Evolutionary conservation across 2,113 vertebrate species (phyloP).

Genomic region (Phainopepla nitens): DNA sequence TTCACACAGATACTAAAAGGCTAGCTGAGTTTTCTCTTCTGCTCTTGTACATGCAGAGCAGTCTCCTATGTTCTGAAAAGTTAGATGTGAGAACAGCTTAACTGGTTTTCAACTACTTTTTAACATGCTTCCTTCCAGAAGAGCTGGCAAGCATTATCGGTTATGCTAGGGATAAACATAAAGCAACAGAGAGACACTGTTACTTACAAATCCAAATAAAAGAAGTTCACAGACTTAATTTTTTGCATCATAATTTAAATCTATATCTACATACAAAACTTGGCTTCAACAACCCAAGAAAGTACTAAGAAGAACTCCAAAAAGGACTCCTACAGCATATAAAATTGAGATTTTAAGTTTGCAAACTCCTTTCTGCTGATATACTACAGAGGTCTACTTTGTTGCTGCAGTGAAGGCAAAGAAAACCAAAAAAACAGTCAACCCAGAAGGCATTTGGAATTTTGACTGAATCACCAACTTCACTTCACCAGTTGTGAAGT

Average conservation of each 20-base stretch:
- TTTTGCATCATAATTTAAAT: not conserved
- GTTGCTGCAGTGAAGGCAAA: not conserved
- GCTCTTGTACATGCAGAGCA: rapidly evolving
- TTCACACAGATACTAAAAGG: not conserved
- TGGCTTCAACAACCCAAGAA: not conserved
- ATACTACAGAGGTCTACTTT: not conserved
- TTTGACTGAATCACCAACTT: not conserved
- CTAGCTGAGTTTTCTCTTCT: not conserved
- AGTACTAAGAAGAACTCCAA: not conserved
- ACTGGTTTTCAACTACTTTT: not conserved
- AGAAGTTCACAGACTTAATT: not conserved
- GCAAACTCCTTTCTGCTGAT: not conserved
- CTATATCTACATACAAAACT: not conserved
- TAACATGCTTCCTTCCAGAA: not conserved
- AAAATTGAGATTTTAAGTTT: not conserved
- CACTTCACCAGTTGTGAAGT: not conserved
- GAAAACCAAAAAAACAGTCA: not conserved
- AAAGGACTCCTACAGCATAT: not conserved
- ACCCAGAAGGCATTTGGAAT: not conserved
- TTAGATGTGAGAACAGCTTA: not conserved
- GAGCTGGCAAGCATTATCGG: not conserved
- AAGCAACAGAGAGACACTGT: not conserved
- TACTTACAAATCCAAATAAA: not conserved
- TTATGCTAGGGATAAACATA: not conserved
- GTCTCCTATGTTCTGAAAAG: not conserved